Base-by-base conservation (phyloP, 2,113 vertebrate species). In the Hystrix brachyura region DNA sequence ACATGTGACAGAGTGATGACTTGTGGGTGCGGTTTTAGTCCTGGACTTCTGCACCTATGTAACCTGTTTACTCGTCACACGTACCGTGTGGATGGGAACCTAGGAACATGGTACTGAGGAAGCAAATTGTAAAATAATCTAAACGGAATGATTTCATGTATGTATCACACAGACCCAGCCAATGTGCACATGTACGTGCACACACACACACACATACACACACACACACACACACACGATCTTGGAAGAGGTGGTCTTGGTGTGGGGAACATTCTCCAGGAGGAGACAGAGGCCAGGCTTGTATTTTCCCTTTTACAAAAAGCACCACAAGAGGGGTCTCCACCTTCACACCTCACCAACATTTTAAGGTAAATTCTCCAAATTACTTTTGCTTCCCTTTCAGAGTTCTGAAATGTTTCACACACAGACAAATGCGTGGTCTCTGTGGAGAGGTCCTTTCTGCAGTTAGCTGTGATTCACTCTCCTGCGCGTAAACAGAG, bases 131-230 rank as follows among this genome's bases (percentile, higher is more conserved):
- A 25, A 38, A 85, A 29, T 21, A 18, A 13, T 46, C 7, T 3
- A 29, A 46, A 55, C 11, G 1, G 9, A 10, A 57, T 2, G n/a
- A 62, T 32, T 38, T 9, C 29, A 8, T 0, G 23, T 15, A 4
- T 6, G 5, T 8, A 3, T 53, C 4, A 4, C 27, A 32, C 2
- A 8, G 12, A 38, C 7, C 1, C 1, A 11, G 72, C 4, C 15
- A 57, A 0, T 57, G 34, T 23, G 12, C 18, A 38, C 27, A 34
- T 12, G 10, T 7, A 13, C 18, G 25, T 5, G 6, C 18, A 27
- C 9, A 11, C 32, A 23, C 10, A 21, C 4, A 46, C 51, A 34
- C 5, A 7, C 2, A 2, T 13, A 53, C 38, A 27, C 23, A 9
- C 0, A 11, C 29, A 59, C 34, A 60, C 55, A 43, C 55, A 60